Evolutionary conservation across 2,888 invertebrate species (phyloP), one percentile per base, ranked within the genome.

Genomic region (Platycheirus rosarum): DNA sequence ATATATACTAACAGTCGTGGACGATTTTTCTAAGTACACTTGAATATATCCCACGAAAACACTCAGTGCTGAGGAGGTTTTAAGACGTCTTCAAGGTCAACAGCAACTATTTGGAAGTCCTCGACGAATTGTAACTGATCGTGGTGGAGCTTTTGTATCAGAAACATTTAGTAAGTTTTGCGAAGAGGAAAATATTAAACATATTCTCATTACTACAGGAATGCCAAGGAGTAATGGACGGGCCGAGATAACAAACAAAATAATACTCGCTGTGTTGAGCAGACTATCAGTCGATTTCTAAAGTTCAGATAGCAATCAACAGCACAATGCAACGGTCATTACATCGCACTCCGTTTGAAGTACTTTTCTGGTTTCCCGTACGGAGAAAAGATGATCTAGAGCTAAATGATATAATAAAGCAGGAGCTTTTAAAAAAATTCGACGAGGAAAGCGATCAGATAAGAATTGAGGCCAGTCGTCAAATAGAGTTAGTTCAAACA

Each of bases 91-190:
- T 57, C 55, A 48, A 4, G 20, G 77, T 1, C 88, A 87, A 14
- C 86, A 87, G 48, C 80, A 85, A 35, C 84, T 44, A 9, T 89
- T 89, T 85, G 89, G 89, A 9, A 88, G 87, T 75, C 88, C 88
- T n/a, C 53, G 13, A 13, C 84, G 86, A 46, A 86, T 88, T 5
- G 86, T 89, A 2, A 85, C 87, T 0, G 88, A 89, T 68, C 80
- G 85, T 76, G 88, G 88, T 8, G 84, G 87, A 6, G 88, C 89
- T 7, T 90, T 90, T 66, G 88, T 87, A 0, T 86, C 88, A 1
- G 11, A 88, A 87, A n/a, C 48, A 60, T 62, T 20, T 65, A 48
- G 11, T 42, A 49, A 76, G 35, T 48, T 75, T 75, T 76, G 85
- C 57, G 57, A 63, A 32, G 48, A 63, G 6, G 46, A 63, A 18